Evolutionary conservation across 2,797 vertebrate species (phyloP), one percentile per base, ranked within the genome.

Genomic region (Perodicticus potto): DNA sequence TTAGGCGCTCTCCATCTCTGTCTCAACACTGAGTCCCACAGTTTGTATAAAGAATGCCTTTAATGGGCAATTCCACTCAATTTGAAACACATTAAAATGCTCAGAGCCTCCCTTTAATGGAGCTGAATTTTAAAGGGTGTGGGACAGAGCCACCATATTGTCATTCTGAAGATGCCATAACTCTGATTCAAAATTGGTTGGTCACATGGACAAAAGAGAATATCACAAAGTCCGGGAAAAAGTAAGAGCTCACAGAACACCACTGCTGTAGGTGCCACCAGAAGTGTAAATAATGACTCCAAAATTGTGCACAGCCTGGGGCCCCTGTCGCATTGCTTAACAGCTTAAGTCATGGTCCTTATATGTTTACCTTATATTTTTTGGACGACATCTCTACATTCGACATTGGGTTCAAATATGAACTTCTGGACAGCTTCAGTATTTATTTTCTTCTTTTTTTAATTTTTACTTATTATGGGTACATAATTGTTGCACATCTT

Each of bases 121-220:
- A 63, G 25, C 13, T 45, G 16, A 69, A 25, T 87, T 82, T 93
- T 78, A 78, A 92, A 87, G 74, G 3, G 57, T 77, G 23, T 16
- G 40, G 32, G 34, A 40, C 89, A 45, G 72, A 93, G 74, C 57
- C 43, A 70, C 77, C 8, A 34, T 6, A 27, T 2, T 25, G 14
- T 74, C 34, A 17, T 70, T 88, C 69, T 57, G 23, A 88, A 96
- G 63, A 80, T 67, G 67, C 88, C 57, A 4, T 29, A 74, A 80
- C 23, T 53, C n/a, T 49, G 57, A 69, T 37, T 87, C 84, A 61
- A 74, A 88, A 78, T 25, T 37, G 10, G 34, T 40, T 72, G 49
- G 76, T 94, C 95, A 70, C 29, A 7, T 4, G 19, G 67, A 92
- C 49, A 40, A 69, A 70, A 86, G 92, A 82, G 53, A 92, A 53